These are phyloP conservation scores for Cynoglossus semilaevis DNA, from an alignment of 2,113 vertebrate genomes.

Conservation along the genomic window DNA sequence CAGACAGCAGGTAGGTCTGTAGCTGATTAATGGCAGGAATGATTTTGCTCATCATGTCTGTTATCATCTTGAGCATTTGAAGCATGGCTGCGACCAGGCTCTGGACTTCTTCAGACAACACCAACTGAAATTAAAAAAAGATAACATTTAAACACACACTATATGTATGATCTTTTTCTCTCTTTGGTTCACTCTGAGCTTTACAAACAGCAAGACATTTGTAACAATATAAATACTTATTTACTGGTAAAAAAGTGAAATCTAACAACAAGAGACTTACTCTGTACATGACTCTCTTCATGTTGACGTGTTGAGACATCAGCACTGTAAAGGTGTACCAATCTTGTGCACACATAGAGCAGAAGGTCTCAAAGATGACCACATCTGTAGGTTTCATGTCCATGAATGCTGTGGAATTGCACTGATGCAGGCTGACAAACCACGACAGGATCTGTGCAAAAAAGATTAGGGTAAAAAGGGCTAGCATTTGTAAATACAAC, in stretches of 20 bases:
- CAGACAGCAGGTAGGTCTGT: conserved; percentile 49
- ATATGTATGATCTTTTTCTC: neutral
- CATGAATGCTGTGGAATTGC: conserved; percentile 41
- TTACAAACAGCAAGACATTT: too few relatives aligned
- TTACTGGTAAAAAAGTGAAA: neutral
- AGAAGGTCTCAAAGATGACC: conserved; percentile 69
- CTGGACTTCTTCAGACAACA: conserved; percentile 71
- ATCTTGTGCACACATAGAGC: conserved; percentile 69
- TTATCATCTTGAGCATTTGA: conserved; percentile 43
- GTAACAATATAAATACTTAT: neutral
- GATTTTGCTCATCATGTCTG: conserved; percentile 58
- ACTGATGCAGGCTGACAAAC: conserved; percentile 73
- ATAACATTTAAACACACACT: neutral
- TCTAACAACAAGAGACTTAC: conserved; percentile 55
- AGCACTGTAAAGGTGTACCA: conserved; percentile 81
- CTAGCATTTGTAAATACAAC: too few relatives aligned
- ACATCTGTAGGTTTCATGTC: conserved; percentile 42
- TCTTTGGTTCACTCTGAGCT: neutral
- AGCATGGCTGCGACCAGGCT: conserved; percentile 54
- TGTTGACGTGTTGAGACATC: conserved; percentile 77
- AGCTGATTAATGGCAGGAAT: conserved; percentile 60
- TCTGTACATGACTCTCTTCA: conserved; percentile 66
- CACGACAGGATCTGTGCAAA: conserved; percentile 66
- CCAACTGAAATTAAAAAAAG: conserved; percentile 57
- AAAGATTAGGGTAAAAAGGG: neutral